Evolutionary conservation across 2,113 vertebrate species (phyloP).

Genomic region (Paraplagusia blochii): DNA sequence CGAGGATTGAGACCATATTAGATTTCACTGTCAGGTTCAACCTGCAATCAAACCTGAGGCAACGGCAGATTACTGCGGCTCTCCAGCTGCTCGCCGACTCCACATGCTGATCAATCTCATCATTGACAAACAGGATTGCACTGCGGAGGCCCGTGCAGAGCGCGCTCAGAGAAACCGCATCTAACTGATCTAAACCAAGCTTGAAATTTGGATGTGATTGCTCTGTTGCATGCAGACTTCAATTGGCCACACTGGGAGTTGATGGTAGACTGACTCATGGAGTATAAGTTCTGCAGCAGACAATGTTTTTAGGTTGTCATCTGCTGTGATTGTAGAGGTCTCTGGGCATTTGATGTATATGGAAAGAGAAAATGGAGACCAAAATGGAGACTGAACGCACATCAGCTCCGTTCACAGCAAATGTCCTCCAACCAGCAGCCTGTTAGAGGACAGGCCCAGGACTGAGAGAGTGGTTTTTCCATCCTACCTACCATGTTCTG

Average conservation of each 20-base stretch:
- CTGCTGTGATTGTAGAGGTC: not conserved
- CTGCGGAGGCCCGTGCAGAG: conserved; percentile 33
- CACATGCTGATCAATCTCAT: conserved; percentile 44
- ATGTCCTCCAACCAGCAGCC: conserved; percentile 39
- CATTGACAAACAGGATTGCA: conserved; percentile 34
- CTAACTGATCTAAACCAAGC: conserved; percentile 55
- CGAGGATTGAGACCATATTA: not conserved
- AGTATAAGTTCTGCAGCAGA: conserved; percentile 27
- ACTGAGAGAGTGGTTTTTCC: conserved; percentile 69
- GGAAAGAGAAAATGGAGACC: conserved; percentile 22
- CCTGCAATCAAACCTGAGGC: conserved; percentile 25
- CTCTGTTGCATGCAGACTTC: conserved; percentile 38
- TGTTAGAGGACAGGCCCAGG: conserved; percentile 27
- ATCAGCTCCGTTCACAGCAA: conserved; percentile 19
- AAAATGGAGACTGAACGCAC: conserved; percentile 17
- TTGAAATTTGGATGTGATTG: conserved; percentile 70
- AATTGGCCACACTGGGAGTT: conserved; percentile 59
- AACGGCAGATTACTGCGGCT: not conserved
- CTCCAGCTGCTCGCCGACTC: conserved; percentile 29
- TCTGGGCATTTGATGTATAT: conserved; percentile 3
- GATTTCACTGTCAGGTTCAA: conserved; percentile 20
- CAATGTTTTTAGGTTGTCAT: conserved; percentile 16
- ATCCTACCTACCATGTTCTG: conserved; percentile 72
- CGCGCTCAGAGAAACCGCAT: conserved; percentile 17
- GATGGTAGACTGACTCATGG: conserved; percentile 72